Evolutionary conservation across 2,113 vertebrate species (phyloP).

Genomic region (Oreochromis niloticus): DNA sequence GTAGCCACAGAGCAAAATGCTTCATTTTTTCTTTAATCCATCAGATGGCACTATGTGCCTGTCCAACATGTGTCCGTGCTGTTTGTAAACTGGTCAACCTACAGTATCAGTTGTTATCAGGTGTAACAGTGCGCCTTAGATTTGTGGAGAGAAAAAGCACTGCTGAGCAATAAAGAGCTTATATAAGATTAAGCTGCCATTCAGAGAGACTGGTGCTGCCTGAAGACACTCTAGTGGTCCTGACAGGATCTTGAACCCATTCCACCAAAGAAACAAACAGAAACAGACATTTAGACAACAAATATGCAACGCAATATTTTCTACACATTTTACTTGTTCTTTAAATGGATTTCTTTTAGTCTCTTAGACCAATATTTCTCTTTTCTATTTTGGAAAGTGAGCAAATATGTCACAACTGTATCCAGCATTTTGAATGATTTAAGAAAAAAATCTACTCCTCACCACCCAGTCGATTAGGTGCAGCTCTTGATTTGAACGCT

Average conservation of each 20-base stretch:
- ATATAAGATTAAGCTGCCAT: slow-evolving; percentile 62
- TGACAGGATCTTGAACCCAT: slow-evolving; percentile 67
- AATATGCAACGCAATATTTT: accelerated
- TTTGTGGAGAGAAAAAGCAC: background rate
- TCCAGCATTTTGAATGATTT: background rate
- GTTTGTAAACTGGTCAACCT: background rate
- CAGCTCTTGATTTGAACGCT: background rate
- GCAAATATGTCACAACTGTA: background rate
- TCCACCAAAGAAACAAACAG: background rate
- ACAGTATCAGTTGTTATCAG: background rate
- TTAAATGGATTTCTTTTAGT: background rate
- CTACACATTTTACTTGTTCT: background rate
- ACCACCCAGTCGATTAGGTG: background rate
- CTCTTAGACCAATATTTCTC: background rate
- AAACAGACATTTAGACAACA: background rate
- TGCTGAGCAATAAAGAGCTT: background rate
- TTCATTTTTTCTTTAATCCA: background rate
- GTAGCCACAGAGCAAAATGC: background rate
- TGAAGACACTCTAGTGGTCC: background rate
- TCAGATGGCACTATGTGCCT: slow-evolving; percentile 26
- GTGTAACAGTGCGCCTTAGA: background rate
- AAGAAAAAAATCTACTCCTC: background rate
- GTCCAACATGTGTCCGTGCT: background rate
- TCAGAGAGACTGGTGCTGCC: slow-evolving; percentile 33
- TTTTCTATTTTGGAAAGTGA: background rate